A percentile compares a stretch with the other conserved stretches of the same genome.
Evolutionary conservation across 2,888 invertebrate genomes (phyloP).

Genomic region (Globia sparganii): DNA sequence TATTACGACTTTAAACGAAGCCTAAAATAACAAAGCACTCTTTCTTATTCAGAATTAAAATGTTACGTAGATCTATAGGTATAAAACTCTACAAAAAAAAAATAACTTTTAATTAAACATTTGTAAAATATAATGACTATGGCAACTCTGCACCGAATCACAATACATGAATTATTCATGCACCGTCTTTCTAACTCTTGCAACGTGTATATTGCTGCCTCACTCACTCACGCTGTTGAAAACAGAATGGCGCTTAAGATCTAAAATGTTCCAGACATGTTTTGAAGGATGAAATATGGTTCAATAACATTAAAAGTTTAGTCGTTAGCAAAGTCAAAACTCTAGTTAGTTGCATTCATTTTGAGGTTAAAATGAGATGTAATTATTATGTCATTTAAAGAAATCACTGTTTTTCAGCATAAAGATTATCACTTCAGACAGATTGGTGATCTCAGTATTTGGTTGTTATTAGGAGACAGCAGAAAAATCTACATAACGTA

Average conservation of each 20-base stretch:
- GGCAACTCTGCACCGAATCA: slow-evolving; percentile 75
- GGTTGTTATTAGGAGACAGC: background rate
- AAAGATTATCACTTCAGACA: background rate
- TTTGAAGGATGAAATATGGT: slow-evolving; percentile 38
- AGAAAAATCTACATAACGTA: background rate
- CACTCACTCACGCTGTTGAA: slow-evolving; percentile 10
- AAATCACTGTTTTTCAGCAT: background rate
- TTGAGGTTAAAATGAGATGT: slow-evolving; percentile 6
- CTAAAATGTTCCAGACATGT: slow-evolving; percentile 39
- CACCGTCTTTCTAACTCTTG: slow-evolving; percentile 58
- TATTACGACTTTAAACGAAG: too few relatives aligned
- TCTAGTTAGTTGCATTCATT: slow-evolving; percentile 27
- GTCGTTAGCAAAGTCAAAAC: slow-evolving; percentile 40
- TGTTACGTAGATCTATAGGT: too few relatives aligned
- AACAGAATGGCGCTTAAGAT: slow-evolving; percentile 30
- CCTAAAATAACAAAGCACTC: too few relatives aligned
- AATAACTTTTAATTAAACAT: slow-evolving; percentile 64
- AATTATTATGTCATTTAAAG: background rate
- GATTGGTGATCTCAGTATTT: background rate
- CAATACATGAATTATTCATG: slow-evolving; percentile 77
- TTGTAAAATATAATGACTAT: slow-evolving; percentile 61
- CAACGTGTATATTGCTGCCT: slow-evolving; percentile 42
- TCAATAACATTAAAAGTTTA: slow-evolving; percentile 46
- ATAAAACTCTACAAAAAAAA: too few relatives aligned
- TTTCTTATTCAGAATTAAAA: too few relatives aligned